These are phyloP conservation scores for Australoheros facetus DNA, from an alignment of 2,797 vertebrate genomes.

Conservation along the genomic window DNA sequence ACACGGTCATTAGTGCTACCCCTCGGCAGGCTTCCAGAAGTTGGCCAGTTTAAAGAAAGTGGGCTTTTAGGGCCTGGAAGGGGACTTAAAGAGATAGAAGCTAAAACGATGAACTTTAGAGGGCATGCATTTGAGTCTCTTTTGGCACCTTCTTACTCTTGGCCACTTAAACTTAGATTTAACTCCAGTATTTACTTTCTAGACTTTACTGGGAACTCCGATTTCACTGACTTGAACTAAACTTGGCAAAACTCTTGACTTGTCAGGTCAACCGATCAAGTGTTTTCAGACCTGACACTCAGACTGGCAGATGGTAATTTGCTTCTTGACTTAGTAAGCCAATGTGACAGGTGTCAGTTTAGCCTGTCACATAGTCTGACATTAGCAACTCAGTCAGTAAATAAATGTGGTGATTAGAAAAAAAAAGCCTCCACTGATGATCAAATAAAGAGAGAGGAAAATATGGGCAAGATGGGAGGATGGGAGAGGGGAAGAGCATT, in stretches of 20 bases:
- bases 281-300: not conserved
- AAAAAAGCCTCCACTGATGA: not conserved
- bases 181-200: not conserved
- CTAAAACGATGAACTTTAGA: too few relatives aligned
- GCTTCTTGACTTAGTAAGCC: not conserved
- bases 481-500: not conserved
- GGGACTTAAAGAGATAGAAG: accelerated
- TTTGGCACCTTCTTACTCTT: not conserved
- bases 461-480: not conserved
- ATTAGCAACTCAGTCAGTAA: not conserved
- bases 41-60: not conserved
- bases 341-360: not conserved
- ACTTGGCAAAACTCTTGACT: not conserved
- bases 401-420: not conserved
- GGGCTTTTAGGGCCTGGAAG: not conserved
- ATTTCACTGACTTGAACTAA: not conserved
- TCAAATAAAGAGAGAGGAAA: not conserved
- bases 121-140: not conserved
- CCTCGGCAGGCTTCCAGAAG: not conserved
- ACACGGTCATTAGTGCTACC: not conserved
- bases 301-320: not conserved
- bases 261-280: not conserved
- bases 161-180: not conserved
- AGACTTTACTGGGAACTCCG: not conserved
- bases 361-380: not conserved